phyloP scores from a whole-genome alignment of 2,888 invertebrate species.

The Mythimna vitellina region DNA sequence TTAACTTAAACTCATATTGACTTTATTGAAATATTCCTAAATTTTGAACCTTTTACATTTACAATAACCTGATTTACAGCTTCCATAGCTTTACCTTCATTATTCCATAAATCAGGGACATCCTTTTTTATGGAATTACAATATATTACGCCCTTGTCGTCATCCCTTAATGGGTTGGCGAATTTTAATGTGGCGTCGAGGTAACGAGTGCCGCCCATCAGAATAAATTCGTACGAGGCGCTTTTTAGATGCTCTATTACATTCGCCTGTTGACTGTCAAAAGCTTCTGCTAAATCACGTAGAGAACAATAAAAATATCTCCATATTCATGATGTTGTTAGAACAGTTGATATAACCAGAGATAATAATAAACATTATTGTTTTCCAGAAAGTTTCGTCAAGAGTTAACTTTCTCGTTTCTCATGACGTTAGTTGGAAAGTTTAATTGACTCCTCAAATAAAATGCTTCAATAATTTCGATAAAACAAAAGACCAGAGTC shows the following conservation, averaged over 20 bases:
- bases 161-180: slow-evolving; percentile 70
- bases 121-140: slow-evolving; percentile 63
- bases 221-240: slow-evolving; percentile 63
- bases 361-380: slow-evolving; percentile 40
- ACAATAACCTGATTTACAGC: slow-evolving; percentile 55
- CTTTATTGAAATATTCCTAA: slow-evolving; percentile 34
- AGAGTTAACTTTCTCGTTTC: slow-evolving; percentile 30
- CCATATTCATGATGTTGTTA: neutral
- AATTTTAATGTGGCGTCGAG: slow-evolving; percentile 68
- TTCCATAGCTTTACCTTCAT: slow-evolving; percentile 50
- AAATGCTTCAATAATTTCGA: slow-evolving; percentile 50
- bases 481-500: slow-evolving; percentile 49
- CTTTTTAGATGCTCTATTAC: slow-evolving; percentile 58
- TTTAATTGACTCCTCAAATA: slow-evolving; percentile 54
- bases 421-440: slow-evolving; percentile 22
- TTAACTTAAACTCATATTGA: slow-evolving; percentile 9
- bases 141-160: slow-evolving; percentile 55
- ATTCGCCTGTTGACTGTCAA: slow-evolving; percentile 38
- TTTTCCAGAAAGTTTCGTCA: slow-evolving; percentile 14
- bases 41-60: slow-evolving; percentile 46
- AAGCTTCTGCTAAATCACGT: slow-evolving; percentile 32
- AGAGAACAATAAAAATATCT: slow-evolving; percentile 28
- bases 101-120: slow-evolving; percentile 51
- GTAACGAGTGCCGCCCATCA: slow-evolving; percentile 48
- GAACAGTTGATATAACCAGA: neutral